Evolutionary conservation across 2,113 vertebrate species (phyloP).

Genomic region (Callospermophilus lateralis): DNA sequence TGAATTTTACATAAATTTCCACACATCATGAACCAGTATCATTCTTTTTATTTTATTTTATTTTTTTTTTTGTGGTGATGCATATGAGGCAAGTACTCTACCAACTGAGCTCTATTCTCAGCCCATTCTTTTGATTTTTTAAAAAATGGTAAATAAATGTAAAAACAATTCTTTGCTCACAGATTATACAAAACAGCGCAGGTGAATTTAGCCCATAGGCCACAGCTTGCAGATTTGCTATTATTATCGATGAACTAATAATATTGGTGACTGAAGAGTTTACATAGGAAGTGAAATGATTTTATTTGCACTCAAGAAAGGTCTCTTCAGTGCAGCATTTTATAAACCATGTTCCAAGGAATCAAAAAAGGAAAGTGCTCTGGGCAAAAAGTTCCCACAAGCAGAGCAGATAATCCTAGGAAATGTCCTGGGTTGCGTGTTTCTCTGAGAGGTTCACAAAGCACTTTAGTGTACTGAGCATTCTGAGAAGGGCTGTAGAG

Average conservation of each 20-base stretch:
- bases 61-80: too few relatives aligned
- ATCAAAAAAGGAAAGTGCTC: not conserved
- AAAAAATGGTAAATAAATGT: not conserved
- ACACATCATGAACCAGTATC: not conserved
- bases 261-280: not conserved
- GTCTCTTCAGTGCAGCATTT: not conserved
- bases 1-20: conserved; percentile 4
- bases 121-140: not conserved
- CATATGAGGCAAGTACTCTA: too few relatives aligned
- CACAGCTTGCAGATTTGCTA: not conserved
- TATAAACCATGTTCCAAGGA: not conserved
- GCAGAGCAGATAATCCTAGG: not conserved
- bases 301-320: not conserved
- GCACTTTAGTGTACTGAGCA: not conserved
- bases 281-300: not conserved
- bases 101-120: too few relatives aligned
- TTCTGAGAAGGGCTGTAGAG: not conserved
- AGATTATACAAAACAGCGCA: not conserved
- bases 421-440: not conserved
- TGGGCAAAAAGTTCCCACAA: not conserved
- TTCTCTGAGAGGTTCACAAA: not conserved
- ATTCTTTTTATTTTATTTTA: too few relatives aligned
- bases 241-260: not conserved
- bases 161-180: not conserved
- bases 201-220: not conserved